Conservation (phyloP, 2,888 invertebrate species). For the Hypolimnas misippus region DNA sequence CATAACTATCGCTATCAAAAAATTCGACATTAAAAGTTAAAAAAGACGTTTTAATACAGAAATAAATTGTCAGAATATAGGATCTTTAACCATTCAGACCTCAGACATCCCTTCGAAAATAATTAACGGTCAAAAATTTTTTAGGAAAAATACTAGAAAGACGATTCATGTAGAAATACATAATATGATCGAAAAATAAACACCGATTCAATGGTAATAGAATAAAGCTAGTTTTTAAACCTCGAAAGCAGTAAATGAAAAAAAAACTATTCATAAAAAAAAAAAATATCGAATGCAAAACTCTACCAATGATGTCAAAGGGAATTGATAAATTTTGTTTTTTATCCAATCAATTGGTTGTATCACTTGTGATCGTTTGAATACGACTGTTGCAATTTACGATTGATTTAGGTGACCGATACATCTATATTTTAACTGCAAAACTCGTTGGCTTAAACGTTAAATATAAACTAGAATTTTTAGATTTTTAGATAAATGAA, state of each 20-base stretch:
- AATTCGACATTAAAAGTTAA: no score
- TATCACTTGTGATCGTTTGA: not conserved
- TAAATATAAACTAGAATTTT: not conserved
- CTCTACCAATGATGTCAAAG: not conserved
- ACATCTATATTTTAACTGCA: not conserved
- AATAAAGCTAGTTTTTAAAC: not conserved
- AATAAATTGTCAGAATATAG: no score
- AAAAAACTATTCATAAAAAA: not conserved
- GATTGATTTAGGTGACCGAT: conserved; percentile 11
- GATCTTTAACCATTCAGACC: no score
- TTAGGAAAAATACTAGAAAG: no score
- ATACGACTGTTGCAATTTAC: conserved; percentile 28
- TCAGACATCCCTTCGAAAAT: no score
- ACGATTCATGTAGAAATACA: no score
- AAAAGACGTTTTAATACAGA: no score
- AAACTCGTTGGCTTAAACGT: not conserved
- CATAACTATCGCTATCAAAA: no score
- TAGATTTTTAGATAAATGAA: no score
- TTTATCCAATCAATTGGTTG: conserved; percentile 7
- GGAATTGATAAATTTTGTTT: not conserved
- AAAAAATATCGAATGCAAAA: not conserved
- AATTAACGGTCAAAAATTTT: no score
- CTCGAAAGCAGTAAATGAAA: not conserved
- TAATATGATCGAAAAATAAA: no score
- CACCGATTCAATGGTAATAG: no score